Conservation (phyloP, 2,888 invertebrate species). For the Drosophila peninsularis region DNA sequence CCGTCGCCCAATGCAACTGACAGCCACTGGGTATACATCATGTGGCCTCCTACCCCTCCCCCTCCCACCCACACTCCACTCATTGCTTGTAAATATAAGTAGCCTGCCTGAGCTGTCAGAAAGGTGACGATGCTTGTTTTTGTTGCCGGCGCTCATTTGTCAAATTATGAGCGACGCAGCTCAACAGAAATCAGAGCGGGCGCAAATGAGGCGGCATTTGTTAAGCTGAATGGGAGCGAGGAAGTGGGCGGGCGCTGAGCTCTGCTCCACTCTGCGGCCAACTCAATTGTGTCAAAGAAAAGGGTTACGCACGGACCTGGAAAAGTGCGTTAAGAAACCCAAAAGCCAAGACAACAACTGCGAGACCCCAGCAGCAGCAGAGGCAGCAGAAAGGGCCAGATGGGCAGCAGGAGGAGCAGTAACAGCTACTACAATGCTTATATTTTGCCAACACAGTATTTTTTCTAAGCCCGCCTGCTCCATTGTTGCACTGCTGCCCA, state of each 20-base stretch:
- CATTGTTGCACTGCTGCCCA: conserved; percentile 39
- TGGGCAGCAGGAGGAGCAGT: neutral
- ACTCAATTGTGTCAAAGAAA: conserved; percentile 50
- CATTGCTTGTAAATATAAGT: conserved; percentile 31
- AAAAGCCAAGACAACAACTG: conserved; percentile 42
- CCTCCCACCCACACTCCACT: neutral
- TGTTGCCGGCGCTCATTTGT: conserved; percentile 59
- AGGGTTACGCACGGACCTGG: conserved; percentile 20
- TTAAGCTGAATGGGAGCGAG: conserved; percentile 21
- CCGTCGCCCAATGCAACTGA: conserved; percentile 42
- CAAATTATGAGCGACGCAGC: conserved; percentile 64
- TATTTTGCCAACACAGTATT: conserved; percentile 15
- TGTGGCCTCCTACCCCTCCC: neutral
- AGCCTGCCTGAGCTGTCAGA: conserved; percentile 55
- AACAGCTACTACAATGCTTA: conserved; percentile 12
- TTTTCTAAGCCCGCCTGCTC: neutral
- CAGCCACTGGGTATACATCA: conserved; percentile 49
- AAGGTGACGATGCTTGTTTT: conserved; percentile 72
- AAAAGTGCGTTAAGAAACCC: conserved; percentile 49
- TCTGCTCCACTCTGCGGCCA: conserved; percentile 12
- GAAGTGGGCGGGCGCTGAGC: neutral
- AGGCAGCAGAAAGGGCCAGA: too few species aligned
- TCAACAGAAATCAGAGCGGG: conserved; percentile 71
- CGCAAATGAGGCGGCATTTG: conserved; percentile 75
- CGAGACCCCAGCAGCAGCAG: neutral